These are phyloP conservation scores for Mormyrus iriodes DNA, from an alignment of 2,113 vertebrate species.

Conservation along the genomic window DNA sequence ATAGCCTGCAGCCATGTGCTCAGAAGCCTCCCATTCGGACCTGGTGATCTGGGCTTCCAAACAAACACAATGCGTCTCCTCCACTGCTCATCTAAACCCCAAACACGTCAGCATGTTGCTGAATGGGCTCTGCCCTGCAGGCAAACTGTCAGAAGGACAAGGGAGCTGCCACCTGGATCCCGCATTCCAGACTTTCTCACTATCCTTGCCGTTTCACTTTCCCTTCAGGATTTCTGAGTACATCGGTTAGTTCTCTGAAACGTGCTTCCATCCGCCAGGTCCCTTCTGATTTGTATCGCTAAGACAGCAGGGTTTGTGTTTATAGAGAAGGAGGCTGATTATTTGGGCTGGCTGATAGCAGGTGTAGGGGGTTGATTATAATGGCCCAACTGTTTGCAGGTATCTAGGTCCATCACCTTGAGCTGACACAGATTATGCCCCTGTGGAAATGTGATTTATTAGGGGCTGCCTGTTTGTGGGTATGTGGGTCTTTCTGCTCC, in stretches of 20 bases:
- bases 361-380: conserved; percentile 20
- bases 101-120: background rate
- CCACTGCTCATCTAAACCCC: background rate
- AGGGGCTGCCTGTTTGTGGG: background rate
- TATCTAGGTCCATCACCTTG: conserved; percentile 11
- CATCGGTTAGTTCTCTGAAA: background rate
- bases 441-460: conserved; percentile 11
- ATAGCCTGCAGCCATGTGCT: background rate
- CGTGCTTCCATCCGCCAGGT: background rate
- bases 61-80: background rate
- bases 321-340: background rate
- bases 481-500: background rate
- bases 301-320: background rate
- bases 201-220: background rate
- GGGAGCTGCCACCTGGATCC: background rate
- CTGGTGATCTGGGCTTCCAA: background rate
- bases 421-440: background rate
- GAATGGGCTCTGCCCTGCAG: background rate
- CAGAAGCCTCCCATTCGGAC: background rate
- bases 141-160: background rate
- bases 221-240: background rate
- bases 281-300: background rate
- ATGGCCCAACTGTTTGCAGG: conserved; percentile 9
- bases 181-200: background rate
- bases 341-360: conserved; percentile 16